Conservation (phyloP, 2,113 vertebrate genomes). For the Haemorhous mexicanus region DNA sequence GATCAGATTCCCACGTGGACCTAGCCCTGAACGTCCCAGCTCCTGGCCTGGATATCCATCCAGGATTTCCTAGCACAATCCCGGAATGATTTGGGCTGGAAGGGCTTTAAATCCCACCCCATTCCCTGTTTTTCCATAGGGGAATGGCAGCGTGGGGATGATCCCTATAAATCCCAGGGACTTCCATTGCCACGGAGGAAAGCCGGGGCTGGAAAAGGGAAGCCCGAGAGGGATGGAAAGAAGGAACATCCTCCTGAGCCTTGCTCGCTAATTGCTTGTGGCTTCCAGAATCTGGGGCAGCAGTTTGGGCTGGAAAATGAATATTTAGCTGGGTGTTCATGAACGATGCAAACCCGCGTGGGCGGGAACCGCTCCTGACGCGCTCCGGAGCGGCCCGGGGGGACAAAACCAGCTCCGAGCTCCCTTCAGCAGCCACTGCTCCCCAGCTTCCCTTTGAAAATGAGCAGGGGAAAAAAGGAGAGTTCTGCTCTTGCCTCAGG, state of each 20-base stretch:
- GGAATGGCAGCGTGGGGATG: neutral
- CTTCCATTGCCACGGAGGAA: neutral
- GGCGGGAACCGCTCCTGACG: neutral
- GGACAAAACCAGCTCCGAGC: neutral
- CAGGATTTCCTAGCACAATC: neutral
- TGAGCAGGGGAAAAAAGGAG: neutral
- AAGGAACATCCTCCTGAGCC: neutral
- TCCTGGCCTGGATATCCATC: neutral
- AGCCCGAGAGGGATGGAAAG: conserved; percentile 17
- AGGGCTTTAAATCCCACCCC: neutral
- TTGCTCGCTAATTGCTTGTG: neutral
- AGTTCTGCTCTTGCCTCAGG: neutral
- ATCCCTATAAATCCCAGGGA: neutral
- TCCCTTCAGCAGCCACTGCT: neutral
- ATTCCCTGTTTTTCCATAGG: neutral
- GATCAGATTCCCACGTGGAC: neutral
- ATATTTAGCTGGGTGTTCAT: neutral
- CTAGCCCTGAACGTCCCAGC: neutral
- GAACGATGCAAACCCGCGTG: neutral
- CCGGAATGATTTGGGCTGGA: rapidly evolving
- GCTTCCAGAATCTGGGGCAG: neutral
- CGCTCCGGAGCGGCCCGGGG: neutral
- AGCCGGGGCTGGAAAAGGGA: neutral
- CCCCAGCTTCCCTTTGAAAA: neutral
- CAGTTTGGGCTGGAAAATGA: neutral